These are phyloP conservation scores for Chitala chitala DNA, from an alignment of 2,113 vertebrate genomes.

Conservation along the genomic window DNA sequence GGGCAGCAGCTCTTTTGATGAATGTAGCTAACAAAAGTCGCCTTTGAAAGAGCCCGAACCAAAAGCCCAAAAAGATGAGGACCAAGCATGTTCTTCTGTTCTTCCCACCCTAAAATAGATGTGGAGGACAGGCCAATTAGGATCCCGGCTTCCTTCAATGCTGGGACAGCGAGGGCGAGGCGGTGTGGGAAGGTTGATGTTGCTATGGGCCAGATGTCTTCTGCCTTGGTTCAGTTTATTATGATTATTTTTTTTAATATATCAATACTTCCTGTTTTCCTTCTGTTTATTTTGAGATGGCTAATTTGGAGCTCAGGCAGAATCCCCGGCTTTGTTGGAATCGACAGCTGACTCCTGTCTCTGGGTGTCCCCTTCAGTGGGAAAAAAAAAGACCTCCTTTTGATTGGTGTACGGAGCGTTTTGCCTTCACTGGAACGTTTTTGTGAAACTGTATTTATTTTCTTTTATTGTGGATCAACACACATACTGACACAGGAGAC, in stretches of 20 bases:
- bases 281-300: conserved; percentile 25
- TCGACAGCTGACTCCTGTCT: not conserved
- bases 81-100: conserved; percentile 9
- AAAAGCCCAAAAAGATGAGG: not conserved
- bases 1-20: conserved; percentile 16
- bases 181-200: too few relatives aligned
- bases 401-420: too few relatives aligned
- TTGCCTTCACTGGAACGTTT: too few relatives aligned
- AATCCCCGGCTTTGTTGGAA: not conserved
- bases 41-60: conserved; percentile 18
- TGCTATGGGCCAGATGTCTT: conserved; percentile 4
- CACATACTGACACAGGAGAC: not conserved
- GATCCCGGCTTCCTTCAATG: not conserved
- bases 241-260: conserved; percentile 8
- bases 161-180: too few relatives aligned
- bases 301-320: conserved; percentile 8
- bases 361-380: too few relatives aligned
- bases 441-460: too few relatives aligned
- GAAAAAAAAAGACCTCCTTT: too few relatives aligned
- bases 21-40: conserved; percentile 10
- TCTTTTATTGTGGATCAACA: not conserved
- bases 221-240: not conserved
- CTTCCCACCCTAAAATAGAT: conserved; percentile 18
- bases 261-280: conserved; percentile 24
- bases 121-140: conserved; percentile 7